These are phyloP conservation scores for Manis pentadactyla DNA, from an alignment of 2,797 vertebrate species.

Conservation along the genomic window DNA sequence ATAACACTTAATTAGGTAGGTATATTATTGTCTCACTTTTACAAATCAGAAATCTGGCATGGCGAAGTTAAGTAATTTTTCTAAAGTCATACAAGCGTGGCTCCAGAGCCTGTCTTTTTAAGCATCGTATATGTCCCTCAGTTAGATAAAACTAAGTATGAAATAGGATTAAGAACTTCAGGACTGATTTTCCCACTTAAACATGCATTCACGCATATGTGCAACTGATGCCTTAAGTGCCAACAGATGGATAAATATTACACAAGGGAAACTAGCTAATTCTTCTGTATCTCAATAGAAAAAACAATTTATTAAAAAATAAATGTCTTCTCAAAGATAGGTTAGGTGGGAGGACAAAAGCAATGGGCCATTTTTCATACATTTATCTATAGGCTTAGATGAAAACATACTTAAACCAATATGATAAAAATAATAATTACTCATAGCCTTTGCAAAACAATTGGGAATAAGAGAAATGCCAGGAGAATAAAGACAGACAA, in stretches of 20 bases:
- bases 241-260: background rate
- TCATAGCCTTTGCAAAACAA: background rate
- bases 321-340: background rate
- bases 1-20: background rate
- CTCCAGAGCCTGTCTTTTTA: background rate
- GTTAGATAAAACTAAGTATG: background rate
- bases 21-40: background rate
- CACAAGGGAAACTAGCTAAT: background rate
- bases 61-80: background rate
- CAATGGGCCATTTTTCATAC: background rate
- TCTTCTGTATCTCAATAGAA: background rate
- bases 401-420: background rate
- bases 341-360: background rate
- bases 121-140: background rate
- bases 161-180: background rate
- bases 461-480: background rate
- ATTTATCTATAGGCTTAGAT: background rate
- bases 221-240: background rate
- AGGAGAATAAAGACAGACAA: background rate
- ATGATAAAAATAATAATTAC: background rate
- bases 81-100: background rate
- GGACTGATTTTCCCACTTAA: background rate
- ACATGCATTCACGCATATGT: background rate
- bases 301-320: background rate
- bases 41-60: background rate